Percentiles rank a stretch among this genome's conserved stretches.
Conservation (phyloP, 1,140 invertebrate species). For the Pemphigus obesinymphae region DNA sequence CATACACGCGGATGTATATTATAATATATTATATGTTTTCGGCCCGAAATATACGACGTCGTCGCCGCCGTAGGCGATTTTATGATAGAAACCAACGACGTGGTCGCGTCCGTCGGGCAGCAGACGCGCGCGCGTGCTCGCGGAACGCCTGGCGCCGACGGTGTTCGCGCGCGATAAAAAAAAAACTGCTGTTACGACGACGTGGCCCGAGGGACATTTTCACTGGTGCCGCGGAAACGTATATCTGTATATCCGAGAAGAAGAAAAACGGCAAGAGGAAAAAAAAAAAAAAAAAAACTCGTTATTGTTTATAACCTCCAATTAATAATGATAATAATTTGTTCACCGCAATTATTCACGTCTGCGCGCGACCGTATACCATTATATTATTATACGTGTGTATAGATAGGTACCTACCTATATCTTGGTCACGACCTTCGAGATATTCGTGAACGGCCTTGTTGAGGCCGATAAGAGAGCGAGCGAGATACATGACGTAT, state of each 20-base stretch:
- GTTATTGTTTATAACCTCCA: conserved; percentile 32
- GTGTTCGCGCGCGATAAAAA: background rate
- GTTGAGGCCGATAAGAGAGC: background rate
- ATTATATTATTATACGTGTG: background rate
- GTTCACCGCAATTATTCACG: background rate
- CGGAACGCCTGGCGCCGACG: conserved; percentile 24
- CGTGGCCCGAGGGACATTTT: conserved; percentile 22
- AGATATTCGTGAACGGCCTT: conserved; percentile 37
- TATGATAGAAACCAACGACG: background rate
- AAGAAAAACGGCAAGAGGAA: background rate
- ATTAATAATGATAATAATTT: conserved; percentile 37
- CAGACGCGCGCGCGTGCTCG: background rate
- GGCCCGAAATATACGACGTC: background rate
- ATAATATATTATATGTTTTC: background rate
- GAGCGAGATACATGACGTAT: background rate
- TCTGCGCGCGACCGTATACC: background rate
- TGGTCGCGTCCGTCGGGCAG: background rate
- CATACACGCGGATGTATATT: background rate
- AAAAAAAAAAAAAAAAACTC: background rate
- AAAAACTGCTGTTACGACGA: background rate
- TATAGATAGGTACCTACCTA: background rate
- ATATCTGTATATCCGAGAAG: background rate
- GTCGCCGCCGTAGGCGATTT: background rate
- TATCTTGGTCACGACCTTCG: conserved; percentile 41
- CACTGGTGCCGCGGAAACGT: background rate